Conservation (phyloP, 2,797 vertebrate genomes). For the Steatocranus sp. region DNA sequence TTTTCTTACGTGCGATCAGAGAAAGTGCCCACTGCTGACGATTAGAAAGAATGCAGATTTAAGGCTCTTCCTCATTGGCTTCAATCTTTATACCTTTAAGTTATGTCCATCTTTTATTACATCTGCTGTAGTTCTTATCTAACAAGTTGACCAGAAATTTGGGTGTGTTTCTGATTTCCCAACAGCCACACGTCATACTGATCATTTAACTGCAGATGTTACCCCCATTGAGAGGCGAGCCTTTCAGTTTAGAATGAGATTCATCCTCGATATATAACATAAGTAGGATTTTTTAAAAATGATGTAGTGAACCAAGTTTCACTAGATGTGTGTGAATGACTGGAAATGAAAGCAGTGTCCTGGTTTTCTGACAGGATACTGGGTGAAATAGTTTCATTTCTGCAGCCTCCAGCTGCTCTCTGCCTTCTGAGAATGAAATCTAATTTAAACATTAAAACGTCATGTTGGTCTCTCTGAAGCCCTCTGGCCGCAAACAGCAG, state of each 20-base stretch:
- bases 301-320: not conserved
- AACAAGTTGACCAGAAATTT: not conserved
- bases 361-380: constrained; percentile 11
- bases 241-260: not conserved
- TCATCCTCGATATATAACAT: not conserved
- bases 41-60: not conserved
- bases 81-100: not conserved
- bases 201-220: not conserved
- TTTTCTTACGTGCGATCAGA: not conserved
- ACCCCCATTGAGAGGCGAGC: not conserved
- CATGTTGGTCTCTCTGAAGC: constrained; percentile 27
- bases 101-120: not conserved
- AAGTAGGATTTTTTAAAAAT: not conserved
- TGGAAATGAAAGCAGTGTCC: constrained; percentile 12
- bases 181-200: not conserved
- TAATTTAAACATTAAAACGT: constrained; percentile 69
- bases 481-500: constrained; percentile 41
- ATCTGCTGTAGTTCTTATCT: not conserved
- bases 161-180: not conserved
- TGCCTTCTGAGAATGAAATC: constrained; percentile 40
- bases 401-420: constrained; percentile 37
- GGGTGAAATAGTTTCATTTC: constrained; percentile 26
- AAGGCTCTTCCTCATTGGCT: not conserved
- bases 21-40: not conserved
- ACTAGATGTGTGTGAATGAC: not conserved